These are phyloP conservation scores for Athetis lepigone DNA, from an alignment of 2,888 invertebrate species.

Conservation along the genomic window DNA sequence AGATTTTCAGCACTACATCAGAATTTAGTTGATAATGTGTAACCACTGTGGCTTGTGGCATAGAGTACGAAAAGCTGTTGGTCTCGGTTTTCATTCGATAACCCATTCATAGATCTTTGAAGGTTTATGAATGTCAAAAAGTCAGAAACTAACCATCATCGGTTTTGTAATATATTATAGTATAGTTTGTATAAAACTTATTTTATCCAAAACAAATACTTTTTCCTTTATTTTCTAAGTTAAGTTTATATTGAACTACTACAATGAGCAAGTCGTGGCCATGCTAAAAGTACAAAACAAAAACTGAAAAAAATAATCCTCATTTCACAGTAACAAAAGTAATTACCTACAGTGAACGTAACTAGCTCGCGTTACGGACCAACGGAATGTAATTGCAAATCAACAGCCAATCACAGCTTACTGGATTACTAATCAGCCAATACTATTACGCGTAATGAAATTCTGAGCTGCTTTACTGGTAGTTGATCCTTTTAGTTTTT, in stretches of 20 bases:
- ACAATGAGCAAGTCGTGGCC: no score
- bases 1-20: no score
- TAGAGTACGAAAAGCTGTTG: no score
- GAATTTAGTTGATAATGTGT: no score
- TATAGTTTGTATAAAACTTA: no score
- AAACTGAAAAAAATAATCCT: conserved; percentile 3
- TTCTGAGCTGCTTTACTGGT: conserved; percentile 17
- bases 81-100: no score
- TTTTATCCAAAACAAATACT: no score
- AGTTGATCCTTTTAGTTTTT: conserved; percentile 7
- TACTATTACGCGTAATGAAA: conserved; percentile 40
- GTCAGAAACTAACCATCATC: no score
- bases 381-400: conserved; percentile 58
- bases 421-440: conserved; percentile 63
- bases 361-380: conserved; percentile 54
- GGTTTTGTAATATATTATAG: no score
- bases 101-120: no score
- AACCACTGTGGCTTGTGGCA: no score
- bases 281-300: background rate
- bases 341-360: conserved; percentile 50
- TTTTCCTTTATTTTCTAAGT: background rate
- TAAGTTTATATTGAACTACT: background rate
- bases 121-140: no score
- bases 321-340: conserved; percentile 27
- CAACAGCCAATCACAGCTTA: conserved; percentile 65